Conservation (phyloP, 1,140 invertebrate species). For the Pseudachorutes palmiensis region DNA sequence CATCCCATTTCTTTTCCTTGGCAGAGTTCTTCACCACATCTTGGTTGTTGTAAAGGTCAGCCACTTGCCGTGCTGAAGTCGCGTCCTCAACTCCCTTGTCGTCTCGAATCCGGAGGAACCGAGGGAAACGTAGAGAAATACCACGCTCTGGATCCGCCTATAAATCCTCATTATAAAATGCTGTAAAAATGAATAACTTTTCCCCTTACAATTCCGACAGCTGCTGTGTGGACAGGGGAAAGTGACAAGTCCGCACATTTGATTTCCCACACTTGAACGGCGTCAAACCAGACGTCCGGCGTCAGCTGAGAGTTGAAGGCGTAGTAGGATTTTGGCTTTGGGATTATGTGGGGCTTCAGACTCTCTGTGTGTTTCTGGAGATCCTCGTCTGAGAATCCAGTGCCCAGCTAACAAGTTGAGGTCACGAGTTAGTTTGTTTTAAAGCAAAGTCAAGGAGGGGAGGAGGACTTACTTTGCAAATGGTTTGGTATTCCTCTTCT, state of each 20-base stretch:
- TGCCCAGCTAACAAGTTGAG: constrained; percentile 71
- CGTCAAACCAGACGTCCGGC: constrained; percentile 94
- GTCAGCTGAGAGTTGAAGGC: constrained; percentile 62
- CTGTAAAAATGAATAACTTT: too few relatives aligned
- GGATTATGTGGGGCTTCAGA: constrained; percentile 67
- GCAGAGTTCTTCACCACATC: constrained; percentile 81
- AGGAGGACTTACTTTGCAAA: constrained; percentile 64
- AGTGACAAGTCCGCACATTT: constrained; percentile 97
- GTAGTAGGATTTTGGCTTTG: constrained; percentile 75
- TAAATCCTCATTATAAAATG: constrained; percentile 3
- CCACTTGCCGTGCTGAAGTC: constrained; percentile 76
- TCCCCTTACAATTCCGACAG: constrained; percentile 72
- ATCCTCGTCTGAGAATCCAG: constrained; percentile 92
- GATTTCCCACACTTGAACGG: constrained; percentile 91
- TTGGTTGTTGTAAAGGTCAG: constrained; percentile 75
- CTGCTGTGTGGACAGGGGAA: constrained; percentile 88
- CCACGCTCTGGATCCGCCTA: constrained; percentile 72
- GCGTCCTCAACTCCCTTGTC: constrained; percentile 92
- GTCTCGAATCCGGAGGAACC: constrained; percentile 83
- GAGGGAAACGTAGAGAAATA: constrained; percentile 90
- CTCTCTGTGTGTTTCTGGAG: constrained; percentile 67
- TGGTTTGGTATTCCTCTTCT: constrained; percentile 86
- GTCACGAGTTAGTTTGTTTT: constrained; percentile 15
- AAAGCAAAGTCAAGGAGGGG: background rate
- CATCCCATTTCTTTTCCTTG: constrained; percentile 42